Base-by-base conservation (phyloP, 2,888 invertebrate genomes). In the Neria commutata region DNA sequence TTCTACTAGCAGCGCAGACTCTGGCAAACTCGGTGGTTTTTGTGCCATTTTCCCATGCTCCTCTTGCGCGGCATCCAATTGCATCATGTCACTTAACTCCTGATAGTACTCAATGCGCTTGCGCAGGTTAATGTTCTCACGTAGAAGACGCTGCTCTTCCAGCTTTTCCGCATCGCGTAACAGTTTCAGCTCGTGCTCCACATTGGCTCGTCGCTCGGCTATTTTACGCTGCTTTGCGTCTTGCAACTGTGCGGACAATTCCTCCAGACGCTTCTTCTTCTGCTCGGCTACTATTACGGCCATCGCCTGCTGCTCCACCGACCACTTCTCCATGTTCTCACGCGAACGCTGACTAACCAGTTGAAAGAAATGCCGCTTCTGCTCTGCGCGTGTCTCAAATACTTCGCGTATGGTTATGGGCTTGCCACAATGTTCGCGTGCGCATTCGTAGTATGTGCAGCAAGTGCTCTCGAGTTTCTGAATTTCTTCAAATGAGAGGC, bases 401-500 rank as follows among this genome's bases (percentile, higher is more conserved):
- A 86, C 82, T 68, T 83, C 83, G 17, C 83, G 80, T 67, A 86
- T 84, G 0, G 84, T 83, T 16, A 85, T 81, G 0, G 83, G 80
- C 40, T 83, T 83, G 0, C 85, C 85, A 58, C 85, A 85, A 0
- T 85, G 83, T 14, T 69, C 59, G 4, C 63, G 61, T 0, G 77
- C 71, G 1, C 65, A 58, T 8, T 67, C 60, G 16, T 71, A 68
- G 53, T 79, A 79, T 2, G 61, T 61, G 2, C 61, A 57, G 40
- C 74, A 81, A 14, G 26, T 58, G 33, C 19, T 40, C 60, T 72
- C 65, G 2, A 75, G 47, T 17, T 64, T 62, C n/a, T 71, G 68
- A 52, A 81, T 67, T 46, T 75, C 72, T 8, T 75, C 68, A 46
- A 75, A 73, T 0, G 79, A 73, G 2, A 82, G 62, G 34, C 81